These are phyloP conservation scores for Epicauta chinensis DNA, from an alignment of 1,140 invertebrate species.

Conservation along the genomic window DNA sequence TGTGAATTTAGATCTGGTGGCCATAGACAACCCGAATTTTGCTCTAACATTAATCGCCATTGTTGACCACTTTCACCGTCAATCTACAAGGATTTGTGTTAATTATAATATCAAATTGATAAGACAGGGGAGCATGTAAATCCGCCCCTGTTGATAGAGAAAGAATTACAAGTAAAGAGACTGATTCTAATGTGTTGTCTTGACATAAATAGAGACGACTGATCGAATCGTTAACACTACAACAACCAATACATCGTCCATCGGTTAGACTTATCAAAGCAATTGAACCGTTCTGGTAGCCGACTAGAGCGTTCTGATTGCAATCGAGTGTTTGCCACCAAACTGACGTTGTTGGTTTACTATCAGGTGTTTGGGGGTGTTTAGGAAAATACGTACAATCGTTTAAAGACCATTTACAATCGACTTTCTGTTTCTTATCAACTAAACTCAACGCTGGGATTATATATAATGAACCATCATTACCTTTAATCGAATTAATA, in stretches of 20 bases:
- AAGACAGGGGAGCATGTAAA: too few species aligned
- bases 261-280: constrained; percentile 63
- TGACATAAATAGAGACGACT: constrained; percentile 56
- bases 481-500: constrained; percentile 27
- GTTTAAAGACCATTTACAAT: constrained; percentile 54
- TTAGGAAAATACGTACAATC: constrained; percentile 49
- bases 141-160: too few species aligned
- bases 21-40: constrained; percentile 53
- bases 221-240: constrained; percentile 56
- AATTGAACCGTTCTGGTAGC: constrained; percentile 64
- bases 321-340: constrained; percentile 68
- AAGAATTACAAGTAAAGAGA: constrained; percentile 59
- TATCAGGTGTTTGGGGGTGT: constrained; percentile 46
- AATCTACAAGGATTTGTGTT: constrained; percentile 56
- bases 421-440: constrained; percentile 47
- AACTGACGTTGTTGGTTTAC: constrained; percentile 50
- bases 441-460: constrained; percentile 54
- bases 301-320: constrained; percentile 61
- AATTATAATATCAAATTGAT: too few species aligned
- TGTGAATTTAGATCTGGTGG: constrained; percentile 45
- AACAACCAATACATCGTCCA: constrained; percentile 58
- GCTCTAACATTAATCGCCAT: constrained; percentile 59
- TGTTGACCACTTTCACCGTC: constrained; percentile 56
- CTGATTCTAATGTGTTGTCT: constrained; percentile 59
- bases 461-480: constrained; percentile 55